Percentiles rank a stretch among this genome's conserved stretches.
Conservation (phyloP, 2,888 invertebrate species). For the Agrotis ipsilon region DNA sequence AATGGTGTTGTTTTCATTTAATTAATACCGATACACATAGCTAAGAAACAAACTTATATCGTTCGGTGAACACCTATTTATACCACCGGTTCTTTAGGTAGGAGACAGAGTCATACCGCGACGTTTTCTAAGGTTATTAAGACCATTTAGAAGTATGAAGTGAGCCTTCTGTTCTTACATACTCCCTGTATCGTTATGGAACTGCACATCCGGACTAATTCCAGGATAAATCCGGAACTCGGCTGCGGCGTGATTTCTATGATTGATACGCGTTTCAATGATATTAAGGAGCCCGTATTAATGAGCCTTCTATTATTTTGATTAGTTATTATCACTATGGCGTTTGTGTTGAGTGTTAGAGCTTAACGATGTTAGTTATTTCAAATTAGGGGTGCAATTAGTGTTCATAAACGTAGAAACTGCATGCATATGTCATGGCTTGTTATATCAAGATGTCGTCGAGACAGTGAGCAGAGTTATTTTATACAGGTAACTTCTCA, state of each 20-base stretch:
- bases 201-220: constrained; percentile 51
- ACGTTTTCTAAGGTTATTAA: too few species aligned
- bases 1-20: neutral
- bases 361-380: neutral
- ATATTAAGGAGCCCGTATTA: constrained; percentile 37
- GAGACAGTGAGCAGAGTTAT: neutral
- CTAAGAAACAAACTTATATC: too few species aligned
- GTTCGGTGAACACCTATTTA: too few species aligned
- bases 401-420: neutral
- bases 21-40: too few species aligned
- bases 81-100: too few species aligned
- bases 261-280: constrained; percentile 57
- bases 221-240: constrained; percentile 44
- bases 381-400: too few species aligned
- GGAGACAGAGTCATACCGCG: too few species aligned
- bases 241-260: constrained; percentile 44
- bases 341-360: constrained; percentile 1
- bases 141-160: neutral
- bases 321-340: constrained; percentile 5
- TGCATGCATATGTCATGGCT: too few species aligned
- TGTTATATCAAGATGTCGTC: too few species aligned
- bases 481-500: neutral
- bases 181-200: constrained; percentile 38
- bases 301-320: constrained; percentile 29
- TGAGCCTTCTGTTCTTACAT: constrained; percentile 29